Base-by-base conservation (phyloP, 2,797 vertebrate species). In the Alfaro cultratus region DNA sequence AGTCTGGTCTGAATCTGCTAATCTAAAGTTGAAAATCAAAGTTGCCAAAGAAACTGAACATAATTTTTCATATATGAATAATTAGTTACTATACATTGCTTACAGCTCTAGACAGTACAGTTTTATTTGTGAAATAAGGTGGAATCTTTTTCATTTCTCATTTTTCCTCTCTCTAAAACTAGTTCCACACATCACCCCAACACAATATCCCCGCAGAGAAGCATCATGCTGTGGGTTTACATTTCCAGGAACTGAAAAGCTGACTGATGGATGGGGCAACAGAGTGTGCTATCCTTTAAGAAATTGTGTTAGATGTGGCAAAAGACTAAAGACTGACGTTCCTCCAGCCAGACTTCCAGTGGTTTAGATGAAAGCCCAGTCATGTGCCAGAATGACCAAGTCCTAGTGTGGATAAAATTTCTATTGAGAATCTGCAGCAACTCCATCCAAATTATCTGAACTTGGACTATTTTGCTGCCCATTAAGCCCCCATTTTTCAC, bases 401-500 rank as follows among this genome's bases (percentile, higher is more conserved):
- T 64, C 60, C 31, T 18, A 21, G 15, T 36, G 31, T 9, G 36
- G 15, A 36, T 64, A 7, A 64, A 64, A 64, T 21, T 21, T 21
- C 34, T 36, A 64, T 36, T 36, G 62, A 64, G 34, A 36, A 36
- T 64, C 16, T 64, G 62, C 8, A 12, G 10, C 11, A 57, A 4
- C 11, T 57, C n/a, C 1, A 13, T 57, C 26, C 53, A 57, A 57
- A 57, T 13, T 29, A n/a, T n/a, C 26, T 57, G 53, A 57, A 29
- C 53, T 11, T 57, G 53, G n/a, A 2, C 26, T 57, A 12, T 5
- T 60, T 75, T 76, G 70, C 47, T 76, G 62, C 71, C 67, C n/a
- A 55, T 57, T 5, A 77, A 55, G 41, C 47, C 36, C 39, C 15
- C 9, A 68, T 73, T 49, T 71, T 62, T 72, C 8, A 53, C 67